These are phyloP conservation scores for Halotydeus destructor DNA, from an alignment of 1,140 invertebrate genomes.

Conservation along the genomic window DNA sequence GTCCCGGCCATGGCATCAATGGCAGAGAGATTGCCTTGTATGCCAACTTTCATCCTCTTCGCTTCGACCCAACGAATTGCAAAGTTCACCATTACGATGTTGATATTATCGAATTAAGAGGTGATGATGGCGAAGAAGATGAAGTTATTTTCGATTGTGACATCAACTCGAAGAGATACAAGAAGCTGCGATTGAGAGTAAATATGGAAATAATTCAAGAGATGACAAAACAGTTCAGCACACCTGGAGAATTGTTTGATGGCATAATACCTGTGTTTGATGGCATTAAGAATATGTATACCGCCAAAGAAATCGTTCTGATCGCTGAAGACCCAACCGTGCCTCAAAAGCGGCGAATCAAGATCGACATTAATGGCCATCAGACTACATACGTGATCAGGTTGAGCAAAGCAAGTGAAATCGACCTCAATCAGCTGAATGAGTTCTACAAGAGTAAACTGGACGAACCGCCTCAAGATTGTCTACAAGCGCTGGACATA, in stretches of 20 bases:
- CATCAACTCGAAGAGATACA: too few species aligned
- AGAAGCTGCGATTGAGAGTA: background rate
- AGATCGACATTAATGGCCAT: background rate
- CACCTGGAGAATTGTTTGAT: background rate
- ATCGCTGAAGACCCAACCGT: background rate
- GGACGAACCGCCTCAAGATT: background rate
- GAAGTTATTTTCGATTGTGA: too few species aligned
- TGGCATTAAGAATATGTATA: slow-evolving; percentile 1
- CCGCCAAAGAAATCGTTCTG: background rate
- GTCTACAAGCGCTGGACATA: background rate
- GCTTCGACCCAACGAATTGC: too few species aligned
- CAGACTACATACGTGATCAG: background rate
- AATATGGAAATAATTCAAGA: background rate
- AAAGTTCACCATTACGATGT: too few species aligned
- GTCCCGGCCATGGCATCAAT: background rate
- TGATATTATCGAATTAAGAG: background rate
- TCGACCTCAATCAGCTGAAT: background rate
- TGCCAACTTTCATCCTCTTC: background rate
- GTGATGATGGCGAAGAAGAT: too few species aligned
- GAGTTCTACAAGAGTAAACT: background rate
- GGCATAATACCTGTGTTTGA: background rate
- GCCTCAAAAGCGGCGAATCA: background rate
- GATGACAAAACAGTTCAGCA: background rate
- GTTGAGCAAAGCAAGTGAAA: background rate
- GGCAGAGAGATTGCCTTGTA: background rate